phyloP scores from a whole-genome alignment of 2,888 invertebrate species.

The Hedychridium roseum region DNA sequence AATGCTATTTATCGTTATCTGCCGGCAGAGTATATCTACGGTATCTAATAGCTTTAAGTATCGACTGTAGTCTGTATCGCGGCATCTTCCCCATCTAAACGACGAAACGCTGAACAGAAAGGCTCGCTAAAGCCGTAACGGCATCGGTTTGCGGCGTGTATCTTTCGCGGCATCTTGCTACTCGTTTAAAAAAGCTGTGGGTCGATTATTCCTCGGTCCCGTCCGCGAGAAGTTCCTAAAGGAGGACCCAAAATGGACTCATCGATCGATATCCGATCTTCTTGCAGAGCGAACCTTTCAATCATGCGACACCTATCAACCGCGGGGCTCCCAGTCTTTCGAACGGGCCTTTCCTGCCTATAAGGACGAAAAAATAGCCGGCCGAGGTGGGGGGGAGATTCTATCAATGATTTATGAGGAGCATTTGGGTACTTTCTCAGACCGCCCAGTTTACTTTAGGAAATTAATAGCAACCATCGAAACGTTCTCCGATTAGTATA shows the following conservation, averaged over 20 bases:
- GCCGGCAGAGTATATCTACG: too few relatives aligned
- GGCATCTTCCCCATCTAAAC: too few relatives aligned
- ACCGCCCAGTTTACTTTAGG: constrained; percentile 20
- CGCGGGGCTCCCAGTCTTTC: constrained; percentile 41
- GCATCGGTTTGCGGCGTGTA: constrained; percentile 35
- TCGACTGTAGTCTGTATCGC: too few relatives aligned
- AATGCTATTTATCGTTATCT: too few relatives aligned
- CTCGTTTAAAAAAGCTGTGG: constrained; percentile 33
- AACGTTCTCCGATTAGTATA: too few relatives aligned
- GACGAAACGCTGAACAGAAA: too few relatives aligned
- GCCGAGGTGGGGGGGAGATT: constrained; percentile 26
- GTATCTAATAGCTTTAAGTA: too few relatives aligned
- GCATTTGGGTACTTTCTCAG: constrained; percentile 35
- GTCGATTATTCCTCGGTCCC: constrained; percentile 8
- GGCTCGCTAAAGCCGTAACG: too few relatives aligned
- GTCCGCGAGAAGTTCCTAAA: constrained; percentile 21
- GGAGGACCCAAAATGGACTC: constrained; percentile 46
- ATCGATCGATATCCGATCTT: constrained; percentile 53
- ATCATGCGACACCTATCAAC: constrained; percentile 54
- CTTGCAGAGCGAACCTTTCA: constrained; percentile 48
- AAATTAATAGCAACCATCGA: too few relatives aligned
- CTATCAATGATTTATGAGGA: constrained; percentile 48
- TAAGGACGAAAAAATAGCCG: constrained; percentile 22
- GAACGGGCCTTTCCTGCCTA: constrained; percentile 24
- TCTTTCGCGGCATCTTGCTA: constrained; percentile 38